Evolutionary conservation across 2,113 vertebrate genomes (phyloP).

Genomic region (Athene cunicularia): DNA sequence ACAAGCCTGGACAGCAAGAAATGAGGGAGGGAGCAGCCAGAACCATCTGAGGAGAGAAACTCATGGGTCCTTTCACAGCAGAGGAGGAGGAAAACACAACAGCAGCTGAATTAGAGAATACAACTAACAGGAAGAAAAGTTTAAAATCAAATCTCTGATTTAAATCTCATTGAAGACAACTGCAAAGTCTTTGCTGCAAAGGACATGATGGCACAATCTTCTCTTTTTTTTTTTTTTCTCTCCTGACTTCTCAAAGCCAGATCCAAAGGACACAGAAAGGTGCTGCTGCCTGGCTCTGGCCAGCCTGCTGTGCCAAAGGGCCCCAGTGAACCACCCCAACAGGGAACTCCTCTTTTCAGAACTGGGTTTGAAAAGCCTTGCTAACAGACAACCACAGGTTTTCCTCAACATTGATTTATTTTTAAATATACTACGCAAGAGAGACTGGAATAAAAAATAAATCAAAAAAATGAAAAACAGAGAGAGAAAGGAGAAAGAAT

Average conservation of each 20-base stretch:
- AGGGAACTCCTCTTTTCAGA: background rate
- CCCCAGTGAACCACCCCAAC: background rate
- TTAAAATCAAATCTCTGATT: background rate
- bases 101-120: background rate
- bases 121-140: background rate
- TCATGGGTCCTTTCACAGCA: background rate
- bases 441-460: conserved; percentile 71
- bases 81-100: background rate
- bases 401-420: conserved; percentile 80
- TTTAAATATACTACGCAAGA: conserved; percentile 79
- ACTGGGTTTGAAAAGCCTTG: background rate
- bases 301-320: background rate
- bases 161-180: background rate
- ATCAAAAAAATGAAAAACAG: background rate
- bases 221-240: background rate
- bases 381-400: background rate
- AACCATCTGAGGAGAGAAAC: background rate
- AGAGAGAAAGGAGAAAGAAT: conserved; percentile 3
- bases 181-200: background rate
- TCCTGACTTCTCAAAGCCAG: background rate
- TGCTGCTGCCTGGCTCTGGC: background rate
- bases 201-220: background rate
- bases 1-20: background rate
- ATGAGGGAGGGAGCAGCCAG: background rate
- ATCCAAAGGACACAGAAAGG: background rate